Percentiles rank a stretch among this genome's conserved stretches.
phyloP scores from a whole-genome alignment of 2,113 vertebrate species.

The Polypterus bichir region DNA sequence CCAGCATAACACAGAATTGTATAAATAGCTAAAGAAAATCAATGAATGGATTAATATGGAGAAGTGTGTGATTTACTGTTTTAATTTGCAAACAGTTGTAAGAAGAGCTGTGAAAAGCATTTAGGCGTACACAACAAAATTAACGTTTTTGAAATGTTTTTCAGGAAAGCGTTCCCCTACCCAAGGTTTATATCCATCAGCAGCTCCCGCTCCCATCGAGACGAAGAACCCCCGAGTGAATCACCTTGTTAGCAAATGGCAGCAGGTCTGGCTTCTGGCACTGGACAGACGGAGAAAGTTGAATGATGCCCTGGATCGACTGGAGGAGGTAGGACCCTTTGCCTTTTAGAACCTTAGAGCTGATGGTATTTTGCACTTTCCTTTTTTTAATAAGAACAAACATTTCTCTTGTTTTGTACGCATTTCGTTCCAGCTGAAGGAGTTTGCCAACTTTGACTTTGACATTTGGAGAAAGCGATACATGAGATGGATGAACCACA shows the following conservation, averaged over 20 bases:
- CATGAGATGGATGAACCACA: constrained; percentile 99
- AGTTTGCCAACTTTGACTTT: constrained; percentile 97
- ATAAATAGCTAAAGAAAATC: no score
- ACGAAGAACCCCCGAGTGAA: constrained; percentile 90
- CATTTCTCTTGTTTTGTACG: neutral
- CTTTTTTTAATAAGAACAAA: neutral
- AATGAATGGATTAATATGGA: no score
- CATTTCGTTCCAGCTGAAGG: constrained; percentile 60
- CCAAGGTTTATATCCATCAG: constrained; percentile 69
- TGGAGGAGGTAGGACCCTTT: constrained; percentile 70
- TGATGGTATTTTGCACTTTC: neutral
- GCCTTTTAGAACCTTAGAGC: neutral
- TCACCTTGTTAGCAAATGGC: constrained; percentile 92
- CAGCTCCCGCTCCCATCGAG: constrained; percentile 73
- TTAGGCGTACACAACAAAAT: no score
- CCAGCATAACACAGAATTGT: no score
- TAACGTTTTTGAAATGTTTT: neutral
- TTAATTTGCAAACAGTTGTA: no score
- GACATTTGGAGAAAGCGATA: constrained; percentile 96
- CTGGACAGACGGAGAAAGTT: constrained; percentile 85
- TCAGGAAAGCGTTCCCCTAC: constrained; percentile 85
- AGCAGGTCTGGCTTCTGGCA: constrained; percentile 96
- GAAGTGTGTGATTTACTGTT: no score
- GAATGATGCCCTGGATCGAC: constrained; percentile 86
- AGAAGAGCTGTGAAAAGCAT: no score